These are phyloP conservation scores for Solea solea DNA, from an alignment of 2,113 vertebrate genomes.

Conservation along the genomic window DNA sequence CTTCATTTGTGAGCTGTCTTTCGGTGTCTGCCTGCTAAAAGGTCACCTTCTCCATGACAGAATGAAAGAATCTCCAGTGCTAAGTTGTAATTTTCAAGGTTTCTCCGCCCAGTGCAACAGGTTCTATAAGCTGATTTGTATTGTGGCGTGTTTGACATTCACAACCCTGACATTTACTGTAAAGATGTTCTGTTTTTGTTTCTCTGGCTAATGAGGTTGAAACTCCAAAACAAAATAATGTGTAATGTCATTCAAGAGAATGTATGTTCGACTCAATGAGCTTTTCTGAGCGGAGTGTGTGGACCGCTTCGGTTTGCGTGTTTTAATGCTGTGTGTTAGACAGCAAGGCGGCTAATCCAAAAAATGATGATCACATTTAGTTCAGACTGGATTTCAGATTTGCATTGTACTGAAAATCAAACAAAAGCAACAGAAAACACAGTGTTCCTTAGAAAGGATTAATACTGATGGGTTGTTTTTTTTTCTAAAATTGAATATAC, in stretches of 20 bases:
- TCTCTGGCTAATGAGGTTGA: not conserved
- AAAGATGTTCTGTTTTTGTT: not conserved
- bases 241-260: not conserved
- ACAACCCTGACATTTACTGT: conserved; percentile 1
- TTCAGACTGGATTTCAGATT: not conserved
- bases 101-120: not conserved
- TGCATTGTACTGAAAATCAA: no score
- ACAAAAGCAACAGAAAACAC: no score
- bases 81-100: conserved; percentile 32
- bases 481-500: no score
- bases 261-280: not conserved
- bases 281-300: not conserved
- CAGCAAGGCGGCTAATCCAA: not conserved
- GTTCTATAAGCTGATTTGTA: not conserved
- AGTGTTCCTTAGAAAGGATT: no score
- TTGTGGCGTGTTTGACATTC: conserved; percentile 1
- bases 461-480: no score
- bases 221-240: not conserved
- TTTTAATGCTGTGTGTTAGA: not conserved
- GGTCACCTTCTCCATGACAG: conserved; percentile 74
- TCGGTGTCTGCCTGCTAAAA: conserved; percentile 70
- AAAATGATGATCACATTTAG: not conserved
- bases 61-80: conserved; percentile 41
- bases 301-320: conserved; percentile 7
- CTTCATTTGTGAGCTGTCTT: conserved; percentile 78